Evolutionary conservation across 2,113 vertebrate genomes (phyloP), one percentile per base, ranked within the genome.

Genomic region (Phaethon lepturus): DNA sequence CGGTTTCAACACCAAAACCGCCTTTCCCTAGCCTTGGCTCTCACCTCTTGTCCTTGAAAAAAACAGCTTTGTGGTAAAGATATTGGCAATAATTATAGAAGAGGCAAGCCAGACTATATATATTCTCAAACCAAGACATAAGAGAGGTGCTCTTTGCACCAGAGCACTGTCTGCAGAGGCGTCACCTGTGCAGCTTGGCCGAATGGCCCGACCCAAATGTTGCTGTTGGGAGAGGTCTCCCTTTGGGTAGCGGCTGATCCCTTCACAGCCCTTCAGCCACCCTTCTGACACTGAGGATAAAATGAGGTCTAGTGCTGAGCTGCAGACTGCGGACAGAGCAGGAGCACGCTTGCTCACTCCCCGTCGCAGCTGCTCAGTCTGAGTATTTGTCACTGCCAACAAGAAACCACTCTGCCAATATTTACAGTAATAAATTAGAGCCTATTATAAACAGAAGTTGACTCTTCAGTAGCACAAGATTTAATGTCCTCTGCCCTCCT

Each of bases 151-250:
- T 33, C 16, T 53, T 67, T 23, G 12, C 31, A 24, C 9, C n/a
- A 12, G 13, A 18, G 33, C 15, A 13, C 18, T 7, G 1, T 5
- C 45, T 35, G n/a, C 25, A 49, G 22, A 6, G 5, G 26, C 6
- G 38, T 58, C 35, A 29, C 1, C 0, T 0, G 3, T 25, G 31
- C 18, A 5, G 63, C 28, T 24, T 19, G 19, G 35, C 33, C 16
- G 1, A 17, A 42, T 0, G 15, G 26, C 22, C 52, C n/a, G 16
- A 8, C 11, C 9, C 28, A 11, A 3, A 1, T 1, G 5, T 17
- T 45, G 42, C 42, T 13, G 9, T 2, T 2, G 40, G 52, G 24
- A 72, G 29, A 53, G 6, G 29, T 10, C 8, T 5, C 45, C 15
- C 29, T 24, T 42, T 19, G 0, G 0, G 49, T 1, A 25, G 22